Percentiles rank a stretch among this genome's conserved stretches.
phyloP scores from a whole-genome alignment of 2,888 invertebrate genomes.

The Autographa pulchrina region DNA sequence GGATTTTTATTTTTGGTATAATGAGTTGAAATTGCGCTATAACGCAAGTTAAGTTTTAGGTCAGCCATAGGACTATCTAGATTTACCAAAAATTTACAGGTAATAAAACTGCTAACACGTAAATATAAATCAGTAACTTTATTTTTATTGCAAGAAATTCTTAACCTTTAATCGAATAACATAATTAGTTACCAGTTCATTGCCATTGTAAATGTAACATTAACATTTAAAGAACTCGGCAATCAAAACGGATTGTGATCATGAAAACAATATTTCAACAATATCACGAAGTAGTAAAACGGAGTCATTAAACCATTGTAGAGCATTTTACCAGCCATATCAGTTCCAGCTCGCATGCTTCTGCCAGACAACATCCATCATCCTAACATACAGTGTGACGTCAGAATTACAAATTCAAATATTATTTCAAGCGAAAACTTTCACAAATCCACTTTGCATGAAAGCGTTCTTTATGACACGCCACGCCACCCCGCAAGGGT shows the following conservation, averaged over 20 bases:
- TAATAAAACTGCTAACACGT: slow-evolving; percentile 1
- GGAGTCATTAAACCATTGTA: slow-evolving; percentile 38
- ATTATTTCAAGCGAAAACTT: slow-evolving; percentile 84
- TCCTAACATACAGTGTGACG: slow-evolving; percentile 70
- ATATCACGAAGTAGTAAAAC: slow-evolving; percentile 12
- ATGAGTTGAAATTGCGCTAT: no score
- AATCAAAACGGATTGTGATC: slow-evolving; percentile 11
- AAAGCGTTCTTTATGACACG: slow-evolving; percentile 80
- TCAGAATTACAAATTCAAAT: slow-evolving; percentile 84
- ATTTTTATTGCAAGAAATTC: neutral
- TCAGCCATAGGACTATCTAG: neutral
- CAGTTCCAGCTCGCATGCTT: slow-evolving; percentile 61
- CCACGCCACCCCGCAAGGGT: slow-evolving; percentile 66
- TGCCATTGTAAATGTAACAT: neutral
- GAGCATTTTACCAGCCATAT: slow-evolving; percentile 50
- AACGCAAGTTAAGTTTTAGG: neutral
- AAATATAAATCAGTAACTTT: neutral
- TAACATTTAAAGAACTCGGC: neutral
- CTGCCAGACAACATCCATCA: slow-evolving; percentile 79
- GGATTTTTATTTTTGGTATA: no score
- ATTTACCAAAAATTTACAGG: neutral
- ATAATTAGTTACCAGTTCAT: slow-evolving; percentile 1
- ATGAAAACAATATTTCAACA: slow-evolving; percentile 14
- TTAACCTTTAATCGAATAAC: neutral
- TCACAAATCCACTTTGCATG: slow-evolving; percentile 83